These are phyloP conservation scores for Perdita meconis DNA, from an alignment of 2,888 invertebrate genomes.

Conservation along the genomic window DNA sequence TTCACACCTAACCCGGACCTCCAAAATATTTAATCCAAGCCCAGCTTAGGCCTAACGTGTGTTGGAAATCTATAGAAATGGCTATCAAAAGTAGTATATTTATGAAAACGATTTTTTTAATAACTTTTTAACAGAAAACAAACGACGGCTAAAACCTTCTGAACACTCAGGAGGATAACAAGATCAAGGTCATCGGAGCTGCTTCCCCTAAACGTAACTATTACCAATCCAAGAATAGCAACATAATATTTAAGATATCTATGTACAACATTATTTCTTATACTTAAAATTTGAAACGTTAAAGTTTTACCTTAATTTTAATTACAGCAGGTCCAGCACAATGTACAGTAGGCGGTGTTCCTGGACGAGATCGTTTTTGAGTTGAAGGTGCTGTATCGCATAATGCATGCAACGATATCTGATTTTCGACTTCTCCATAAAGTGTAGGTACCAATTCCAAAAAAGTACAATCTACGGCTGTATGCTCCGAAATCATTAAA, in stretches of 20 bases:
- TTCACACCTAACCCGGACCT: too few species aligned
- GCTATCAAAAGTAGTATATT: too few species aligned
- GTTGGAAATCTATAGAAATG: too few species aligned
- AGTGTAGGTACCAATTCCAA: conserved; percentile 87
- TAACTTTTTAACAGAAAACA: background rate
- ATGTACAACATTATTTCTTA: conserved; percentile 3
- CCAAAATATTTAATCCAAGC: too few species aligned
- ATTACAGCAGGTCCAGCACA: conserved; percentile 88
- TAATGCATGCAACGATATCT: conserved; percentile 85
- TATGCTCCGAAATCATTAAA: conserved; percentile 87
- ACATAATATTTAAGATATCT: too few species aligned
- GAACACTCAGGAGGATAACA: too few species aligned
- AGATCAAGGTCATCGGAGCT: too few species aligned
- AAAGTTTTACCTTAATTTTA: conserved; percentile 85
- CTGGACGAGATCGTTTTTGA: conserved; percentile 78
- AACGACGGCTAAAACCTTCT: too few species aligned
- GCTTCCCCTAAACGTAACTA: too few species aligned
- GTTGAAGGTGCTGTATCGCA: conserved; percentile 84
- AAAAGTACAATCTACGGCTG: conserved; percentile 88
- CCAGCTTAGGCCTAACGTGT: too few species aligned
- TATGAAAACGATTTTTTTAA: background rate
- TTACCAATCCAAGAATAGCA: background rate
- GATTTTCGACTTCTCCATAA: conserved; percentile 85
- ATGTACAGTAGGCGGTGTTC: conserved; percentile 85
- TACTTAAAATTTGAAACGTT: background rate